Percentiles rank a stretch among this genome's conserved stretches.
These are phyloP conservation scores for Nyctereutes procyonoides DNA, from an alignment of 2,113 vertebrate genomes.

Conservation along the genomic window DNA sequence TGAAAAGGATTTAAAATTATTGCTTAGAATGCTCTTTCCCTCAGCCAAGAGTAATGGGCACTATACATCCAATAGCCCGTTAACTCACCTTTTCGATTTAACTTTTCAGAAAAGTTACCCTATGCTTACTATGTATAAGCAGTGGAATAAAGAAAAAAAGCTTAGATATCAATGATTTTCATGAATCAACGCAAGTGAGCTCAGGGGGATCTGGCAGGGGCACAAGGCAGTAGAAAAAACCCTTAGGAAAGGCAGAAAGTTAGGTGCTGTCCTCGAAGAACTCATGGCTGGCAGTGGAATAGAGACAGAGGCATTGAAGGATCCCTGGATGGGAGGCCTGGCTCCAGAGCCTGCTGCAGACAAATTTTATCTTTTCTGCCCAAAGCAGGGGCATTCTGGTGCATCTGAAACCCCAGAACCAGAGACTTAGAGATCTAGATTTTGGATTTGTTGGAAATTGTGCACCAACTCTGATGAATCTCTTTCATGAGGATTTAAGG, in stretches of 20 bases:
- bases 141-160: neutral
- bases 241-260: neutral
- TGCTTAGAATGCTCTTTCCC: conserved; percentile 75
- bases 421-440: neutral
- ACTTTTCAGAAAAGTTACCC: conserved; percentile 56
- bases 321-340: neutral
- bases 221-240: neutral
- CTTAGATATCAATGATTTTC: conserved; percentile 49
- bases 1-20: conserved; percentile 74
- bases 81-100: conserved; percentile 55
- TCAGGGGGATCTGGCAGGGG: neutral
- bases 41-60: conserved; percentile 36
- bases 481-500: neutral
- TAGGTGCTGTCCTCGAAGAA: neutral
- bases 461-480: neutral
- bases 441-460: neutral
- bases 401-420: neutral
- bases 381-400: neutral
- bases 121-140: conserved; percentile 3
- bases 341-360: neutral
- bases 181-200: conserved; percentile 48
- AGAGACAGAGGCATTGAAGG: neutral
- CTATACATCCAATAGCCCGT: neutral
- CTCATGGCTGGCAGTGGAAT: neutral
- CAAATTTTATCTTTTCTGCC: neutral